Conservation (phyloP, 2,797 vertebrate genomes). For the Crocidura indochinensis region DNA sequence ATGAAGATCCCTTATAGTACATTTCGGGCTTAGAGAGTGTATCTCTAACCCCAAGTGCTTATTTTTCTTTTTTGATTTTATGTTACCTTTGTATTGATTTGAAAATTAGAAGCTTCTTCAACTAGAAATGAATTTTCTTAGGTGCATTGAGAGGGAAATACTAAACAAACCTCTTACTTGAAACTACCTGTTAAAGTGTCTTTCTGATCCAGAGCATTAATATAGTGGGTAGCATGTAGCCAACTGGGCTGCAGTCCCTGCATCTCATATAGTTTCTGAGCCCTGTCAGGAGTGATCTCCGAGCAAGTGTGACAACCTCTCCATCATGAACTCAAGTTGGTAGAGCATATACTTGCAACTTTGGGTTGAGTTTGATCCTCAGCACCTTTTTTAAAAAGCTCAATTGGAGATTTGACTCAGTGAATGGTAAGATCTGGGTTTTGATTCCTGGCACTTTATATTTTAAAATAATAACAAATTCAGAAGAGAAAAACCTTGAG, state of each 20-base stretch:
- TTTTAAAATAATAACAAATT: background rate
- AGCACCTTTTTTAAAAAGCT: no score
- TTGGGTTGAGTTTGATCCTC: no score
- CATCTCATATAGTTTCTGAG: background rate
- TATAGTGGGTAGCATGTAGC: background rate
- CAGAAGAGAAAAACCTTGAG: background rate
- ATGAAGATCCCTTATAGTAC: no score
- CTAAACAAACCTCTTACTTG: background rate
- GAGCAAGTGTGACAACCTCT: no score
- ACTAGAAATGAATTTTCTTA: conserved; percentile 16
- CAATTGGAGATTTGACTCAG: no score
- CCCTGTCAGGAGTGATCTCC: no score
- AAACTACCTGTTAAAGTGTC: background rate
- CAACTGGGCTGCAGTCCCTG: background rate
- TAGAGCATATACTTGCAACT: no score
- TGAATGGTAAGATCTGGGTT: no score
- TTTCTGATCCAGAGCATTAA: background rate
- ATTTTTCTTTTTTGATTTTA: background rate
- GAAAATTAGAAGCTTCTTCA: background rate
- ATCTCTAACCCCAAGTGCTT: background rate
- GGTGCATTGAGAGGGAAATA: no score
- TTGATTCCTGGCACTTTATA: no score
- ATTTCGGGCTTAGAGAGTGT: no score
- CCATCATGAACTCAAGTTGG: no score
- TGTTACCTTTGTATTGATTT: background rate